Base-by-base conservation (phyloP, 1,140 invertebrate genomes). In the Papilio glaucus region DNA sequence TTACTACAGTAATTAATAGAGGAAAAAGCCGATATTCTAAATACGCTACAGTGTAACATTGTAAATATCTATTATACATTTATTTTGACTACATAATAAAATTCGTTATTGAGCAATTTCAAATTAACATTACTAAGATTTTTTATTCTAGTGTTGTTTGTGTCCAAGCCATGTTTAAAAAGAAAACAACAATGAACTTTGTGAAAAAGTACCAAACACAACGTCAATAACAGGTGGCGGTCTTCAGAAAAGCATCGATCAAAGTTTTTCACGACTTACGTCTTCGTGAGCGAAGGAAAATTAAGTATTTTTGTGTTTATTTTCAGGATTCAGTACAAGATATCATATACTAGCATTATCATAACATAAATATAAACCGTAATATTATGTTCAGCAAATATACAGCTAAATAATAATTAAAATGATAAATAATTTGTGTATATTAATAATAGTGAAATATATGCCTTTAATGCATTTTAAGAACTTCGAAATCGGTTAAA, bases 221-320 rank as follows among this genome's bases (percentile, higher is more conserved):
- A 57, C 49, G 49, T 57, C 49, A 57, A 57, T 24, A 24, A 57
- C 49, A 57, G 49, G 49, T 57, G 49, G 21, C 49, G 49, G 49
- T 57, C 49, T 57, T 57, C 49, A 57, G 49, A 57, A 57, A 57
- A 10, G 49, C 49, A 57, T 57, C 49, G 49, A 57, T 57, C 49
- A 57, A 57, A 57, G 21, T 57, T 57, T 57, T 57, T 57, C 49
- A 57, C 49, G 21, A 57, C 18, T 57, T 57, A 12, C 49, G 49
- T 57, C 49, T 57, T 57, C 42, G 13, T 45, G 10, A 24, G 49
- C 24, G 49, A 57, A 57, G 49, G 24, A 26, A 12, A 24, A 57
- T 21, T 33, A 57, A 12, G 49, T 57, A 4, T 57, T 57, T 57
- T 57, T 57, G 49, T 57, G 6, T 3, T 33, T 57, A 12, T 57